Evolutionary conservation across 2,888 invertebrate species (phyloP).

Genomic region (Drosophila seclusa): DNA sequence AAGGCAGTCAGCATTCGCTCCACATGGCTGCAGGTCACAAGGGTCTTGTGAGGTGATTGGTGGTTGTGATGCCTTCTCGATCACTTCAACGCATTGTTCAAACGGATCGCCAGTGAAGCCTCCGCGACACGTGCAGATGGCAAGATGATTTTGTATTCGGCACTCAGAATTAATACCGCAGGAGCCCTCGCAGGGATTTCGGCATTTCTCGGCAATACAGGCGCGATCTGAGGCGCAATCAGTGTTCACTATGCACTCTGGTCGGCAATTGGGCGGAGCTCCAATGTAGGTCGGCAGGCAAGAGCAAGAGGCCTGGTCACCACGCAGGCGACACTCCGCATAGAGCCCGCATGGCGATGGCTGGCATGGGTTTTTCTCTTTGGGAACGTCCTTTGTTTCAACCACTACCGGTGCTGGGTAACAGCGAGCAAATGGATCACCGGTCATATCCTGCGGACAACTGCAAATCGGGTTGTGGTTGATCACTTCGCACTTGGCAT

Average conservation of each 20-base stretch:
- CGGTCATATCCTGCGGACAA: slow-evolving; percentile 90
- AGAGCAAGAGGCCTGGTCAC: slow-evolving; percentile 88
- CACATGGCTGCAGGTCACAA: slow-evolving; percentile 94
- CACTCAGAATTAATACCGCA: slow-evolving; percentile 91
- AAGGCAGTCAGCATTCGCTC: slow-evolving; percentile 93
- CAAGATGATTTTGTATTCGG: slow-evolving; percentile 89
- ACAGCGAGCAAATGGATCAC: slow-evolving; percentile 92
- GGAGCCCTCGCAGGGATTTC: slow-evolving; percentile 90
- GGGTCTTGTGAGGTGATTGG: slow-evolving; percentile 86
- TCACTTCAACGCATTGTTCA: slow-evolving; percentile 86
- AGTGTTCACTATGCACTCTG: slow-evolving; percentile 88
- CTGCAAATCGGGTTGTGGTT: slow-evolving; percentile 94
- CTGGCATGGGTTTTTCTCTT: slow-evolving; percentile 87
- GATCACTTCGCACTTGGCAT: slow-evolving; percentile 91
- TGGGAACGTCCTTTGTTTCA: slow-evolving; percentile 68
- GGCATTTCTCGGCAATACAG: slow-evolving; percentile 90
- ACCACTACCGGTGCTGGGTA: slow-evolving; percentile 85
- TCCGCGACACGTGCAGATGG: slow-evolving; percentile 87
- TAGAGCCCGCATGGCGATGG: slow-evolving; percentile 91
- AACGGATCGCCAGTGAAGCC: slow-evolving; percentile 90
- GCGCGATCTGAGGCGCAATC: slow-evolving; percentile 89
- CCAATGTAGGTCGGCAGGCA: slow-evolving; percentile 89
- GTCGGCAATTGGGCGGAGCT: slow-evolving; percentile 89
- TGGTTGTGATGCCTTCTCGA: slow-evolving; percentile 86
- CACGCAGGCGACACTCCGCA: slow-evolving; percentile 88